Base-by-base conservation (phyloP, 2,888 invertebrate genomes). In the Pocota personata region DNA sequence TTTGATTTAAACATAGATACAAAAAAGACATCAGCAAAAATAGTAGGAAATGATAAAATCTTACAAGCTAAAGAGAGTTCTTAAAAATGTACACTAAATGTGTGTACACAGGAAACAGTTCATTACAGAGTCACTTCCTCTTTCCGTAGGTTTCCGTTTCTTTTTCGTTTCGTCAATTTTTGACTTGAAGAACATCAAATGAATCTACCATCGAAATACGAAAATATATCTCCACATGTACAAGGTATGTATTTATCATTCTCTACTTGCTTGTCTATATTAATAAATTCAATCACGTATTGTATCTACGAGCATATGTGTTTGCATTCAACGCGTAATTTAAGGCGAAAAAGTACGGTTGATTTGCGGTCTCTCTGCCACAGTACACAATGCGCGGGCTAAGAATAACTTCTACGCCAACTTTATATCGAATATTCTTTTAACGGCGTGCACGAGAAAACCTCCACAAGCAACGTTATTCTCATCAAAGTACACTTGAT, bases 261-360 rank as follows among this genome's bases (percentile, higher is more conserved):
- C 60, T 37, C 5, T 37, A n/a, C 19, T n/a, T 52, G 24, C 8
- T 2, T 16, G 7, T 48, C 19, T 7, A 21, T 19, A 24, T 76
- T 75, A 66, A 52, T 50, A 64, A 83, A 79, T 79, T 79, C 64
- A 75, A 58, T 69, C 84, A 84, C 84, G 84, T 80, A 71, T 2
- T 8, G 10, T 21, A 14, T 62, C 10, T 12, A n/a, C n/a, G n/a
- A n/a, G n/a, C n/a, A 24, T 37, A 10, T 50, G 58, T 48, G 58
- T 55, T 52, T 60, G 55, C 46, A 67, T 84, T 67, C 73, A 37
- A 62, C 69, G 79, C 64, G 79, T 79, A 79, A 57, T 71, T 84
- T 84, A 79, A 84, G 75, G 79, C 50, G 67, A 84, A 78, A 64
- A 79, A 58, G 84, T 71, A 84, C 84, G 84, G 80, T 80, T 84